Percentiles rank a stretch among this genome's conserved stretches.
Conservation (phyloP, 1,140 invertebrate species). For the Pygmarrhopalites habei region DNA sequence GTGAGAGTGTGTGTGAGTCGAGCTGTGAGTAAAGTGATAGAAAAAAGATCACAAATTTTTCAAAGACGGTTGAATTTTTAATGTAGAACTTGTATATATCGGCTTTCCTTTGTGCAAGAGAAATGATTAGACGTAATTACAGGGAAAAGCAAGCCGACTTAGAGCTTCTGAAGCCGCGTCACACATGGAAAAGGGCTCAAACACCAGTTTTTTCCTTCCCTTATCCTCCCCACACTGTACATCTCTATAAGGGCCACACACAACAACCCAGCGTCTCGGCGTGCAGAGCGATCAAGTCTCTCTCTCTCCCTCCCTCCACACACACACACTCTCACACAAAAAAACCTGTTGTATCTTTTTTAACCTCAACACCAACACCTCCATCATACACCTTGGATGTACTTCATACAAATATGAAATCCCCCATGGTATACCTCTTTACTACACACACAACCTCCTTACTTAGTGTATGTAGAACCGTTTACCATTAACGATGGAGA, state of each 20-base stretch:
- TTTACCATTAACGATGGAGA: no score
- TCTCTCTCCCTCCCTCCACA: not conserved
- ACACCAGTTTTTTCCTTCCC: slow-evolving; percentile 29
- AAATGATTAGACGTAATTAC: slow-evolving; percentile 41
- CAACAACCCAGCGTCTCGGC: slow-evolving; percentile 16
- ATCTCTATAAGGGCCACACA: slow-evolving; percentile 40
- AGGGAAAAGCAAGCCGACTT: slow-evolving; percentile 40
- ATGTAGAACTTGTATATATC: slow-evolving; percentile 33
- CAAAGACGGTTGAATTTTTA: slow-evolving; percentile 30
- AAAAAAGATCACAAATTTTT: slow-evolving; percentile 36
- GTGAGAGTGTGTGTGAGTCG: no score
- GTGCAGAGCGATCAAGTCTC: slow-evolving; percentile 1
- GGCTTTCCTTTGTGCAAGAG: slow-evolving; percentile 39
- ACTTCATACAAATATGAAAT: not conserved
- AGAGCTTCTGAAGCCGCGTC: slow-evolving; percentile 40
- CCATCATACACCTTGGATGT: not conserved
- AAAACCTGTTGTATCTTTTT: slow-evolving; percentile 16
- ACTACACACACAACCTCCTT: no score
- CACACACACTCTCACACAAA: not conserved
- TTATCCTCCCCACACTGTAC: slow-evolving; percentile 21
- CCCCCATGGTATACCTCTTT: not conserved
- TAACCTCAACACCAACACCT: not conserved
- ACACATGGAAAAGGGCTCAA: slow-evolving; percentile 38
- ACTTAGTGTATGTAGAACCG: no score
- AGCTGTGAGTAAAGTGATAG: slow-evolving; percentile 18